Evolutionary conservation across 2,797 vertebrate genomes (phyloP), one percentile per base, ranked within the genome.

Genomic region (Amblyopsis hoosieri): DNA sequence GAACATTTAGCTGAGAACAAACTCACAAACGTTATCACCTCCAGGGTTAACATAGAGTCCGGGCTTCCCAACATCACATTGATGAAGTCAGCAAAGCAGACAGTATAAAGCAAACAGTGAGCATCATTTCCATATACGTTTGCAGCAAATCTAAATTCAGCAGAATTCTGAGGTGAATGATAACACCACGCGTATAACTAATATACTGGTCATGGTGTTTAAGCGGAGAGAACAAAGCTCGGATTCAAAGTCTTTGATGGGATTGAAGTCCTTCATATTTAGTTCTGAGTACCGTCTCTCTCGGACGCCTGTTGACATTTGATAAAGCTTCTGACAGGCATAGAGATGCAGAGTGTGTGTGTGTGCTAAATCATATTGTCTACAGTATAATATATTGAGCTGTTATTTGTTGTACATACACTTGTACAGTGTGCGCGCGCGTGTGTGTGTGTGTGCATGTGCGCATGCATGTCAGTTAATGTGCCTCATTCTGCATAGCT

Each of bases 161-260:
- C 77, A 80, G 66, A 51, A 51, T 14, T 45, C 60, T 75, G 33
- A 54, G 23, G 48, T n/a, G 9, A 62, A 8, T 45, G 57, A 19
- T 31, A 12, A 33, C 33, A 78, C 76, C 63, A 72, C 57, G 50
- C 3, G 5, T 42, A 64, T 82, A 80, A 67, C 69, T 12, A 29
- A 29, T 29, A 29, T 29, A 31, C 63, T 14, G 68, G 53, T 52
- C 0, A 13, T 60, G 14, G 59, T n/a, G 60, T 66, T 74, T 66
- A 23, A 64, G 61, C 70, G 5, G 69, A 69, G 65, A 68, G 2
- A 61, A 57, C 52, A 62, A 63, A 54, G 69, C 69, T 70, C 57
- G 19, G 62, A 76, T 64, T 73, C 71, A 62, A 71, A 83, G 81
- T 85, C 81, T 80, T 66, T 79, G 69, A 78, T 73, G 75, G 66